phyloP scores from a whole-genome alignment of 1,140 invertebrate genomes.

The Hyposmocoma kahamanoa region DNA sequence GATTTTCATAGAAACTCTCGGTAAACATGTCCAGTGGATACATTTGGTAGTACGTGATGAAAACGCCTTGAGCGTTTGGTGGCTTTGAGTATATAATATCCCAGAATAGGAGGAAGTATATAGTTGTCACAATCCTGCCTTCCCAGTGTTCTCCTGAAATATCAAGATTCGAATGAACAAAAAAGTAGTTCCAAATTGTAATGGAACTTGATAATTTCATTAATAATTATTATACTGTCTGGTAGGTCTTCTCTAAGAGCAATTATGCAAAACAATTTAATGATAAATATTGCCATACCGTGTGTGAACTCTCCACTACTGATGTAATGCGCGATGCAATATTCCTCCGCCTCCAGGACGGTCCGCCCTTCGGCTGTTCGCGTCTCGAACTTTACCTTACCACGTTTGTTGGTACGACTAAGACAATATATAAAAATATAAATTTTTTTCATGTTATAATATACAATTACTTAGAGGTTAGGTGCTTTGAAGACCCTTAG shows the following conservation, averaged over 20 bases:
- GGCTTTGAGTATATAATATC: slow-evolving; percentile 81
- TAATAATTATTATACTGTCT: neutral
- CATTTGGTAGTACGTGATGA: slow-evolving; percentile 78
- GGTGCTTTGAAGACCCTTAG: no score
- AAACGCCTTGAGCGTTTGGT: slow-evolving; percentile 72
- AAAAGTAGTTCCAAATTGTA: no score
- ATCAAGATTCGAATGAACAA: no score
- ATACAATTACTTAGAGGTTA: no score
- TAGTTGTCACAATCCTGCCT: slow-evolving; percentile 76
- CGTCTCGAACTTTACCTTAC: slow-evolving; percentile 43
- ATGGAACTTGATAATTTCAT: no score
- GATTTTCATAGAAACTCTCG: slow-evolving; percentile 76
- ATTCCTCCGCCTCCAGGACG: slow-evolving; percentile 40
- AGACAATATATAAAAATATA: no score
- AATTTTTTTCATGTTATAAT: no score
- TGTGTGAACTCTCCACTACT: slow-evolving; percentile 36
- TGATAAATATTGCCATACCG: slow-evolving; percentile 24
- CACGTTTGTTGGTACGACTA: slow-evolving; percentile 18
- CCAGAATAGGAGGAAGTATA: slow-evolving; percentile 85
- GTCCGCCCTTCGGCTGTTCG: slow-evolving; percentile 13
- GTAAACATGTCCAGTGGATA: slow-evolving; percentile 81
- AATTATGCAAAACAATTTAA: neutral
- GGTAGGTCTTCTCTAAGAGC: neutral
- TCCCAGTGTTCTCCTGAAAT: slow-evolving; percentile 78
- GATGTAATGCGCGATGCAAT: slow-evolving; percentile 34